Conservation (phyloP, 2,797 vertebrate genomes). For the Streptopelia turtur region DNA sequence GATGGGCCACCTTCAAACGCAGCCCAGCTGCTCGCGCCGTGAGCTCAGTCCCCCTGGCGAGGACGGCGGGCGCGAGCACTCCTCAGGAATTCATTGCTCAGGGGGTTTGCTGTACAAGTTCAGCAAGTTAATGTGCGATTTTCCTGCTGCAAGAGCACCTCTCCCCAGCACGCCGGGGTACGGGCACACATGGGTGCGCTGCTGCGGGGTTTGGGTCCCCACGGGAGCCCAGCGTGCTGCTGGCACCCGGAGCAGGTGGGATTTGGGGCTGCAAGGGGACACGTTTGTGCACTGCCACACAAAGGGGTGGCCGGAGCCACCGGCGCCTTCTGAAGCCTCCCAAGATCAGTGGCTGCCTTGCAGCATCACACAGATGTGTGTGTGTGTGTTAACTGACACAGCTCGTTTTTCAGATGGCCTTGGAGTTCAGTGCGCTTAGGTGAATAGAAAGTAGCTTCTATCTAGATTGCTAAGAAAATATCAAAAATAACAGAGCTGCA, state of each 20-base stretch:
- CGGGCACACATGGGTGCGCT: accelerated
- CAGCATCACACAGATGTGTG: accelerated
- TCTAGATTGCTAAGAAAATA: background rate
- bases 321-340: background rate
- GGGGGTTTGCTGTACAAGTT: background rate
- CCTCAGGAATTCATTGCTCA: background rate
- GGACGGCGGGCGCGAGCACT: background rate
- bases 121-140: background rate
- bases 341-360: background rate
- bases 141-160: background rate
- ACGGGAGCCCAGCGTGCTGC: background rate
- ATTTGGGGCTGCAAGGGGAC: background rate
- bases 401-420: background rate
- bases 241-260: background rate
- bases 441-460: background rate
- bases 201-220: background rate
- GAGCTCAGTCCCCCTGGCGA: slow-evolving; percentile 51
- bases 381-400: background rate
- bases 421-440: background rate
- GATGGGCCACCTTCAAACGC: background rate
- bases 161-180: accelerated
- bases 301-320: background rate
- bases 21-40: slow-evolving; percentile 29
- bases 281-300: accelerated
- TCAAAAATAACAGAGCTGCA: background rate